Conservation (phyloP, 2,113 vertebrate genomes). For the Epinephelus moara region DNA sequence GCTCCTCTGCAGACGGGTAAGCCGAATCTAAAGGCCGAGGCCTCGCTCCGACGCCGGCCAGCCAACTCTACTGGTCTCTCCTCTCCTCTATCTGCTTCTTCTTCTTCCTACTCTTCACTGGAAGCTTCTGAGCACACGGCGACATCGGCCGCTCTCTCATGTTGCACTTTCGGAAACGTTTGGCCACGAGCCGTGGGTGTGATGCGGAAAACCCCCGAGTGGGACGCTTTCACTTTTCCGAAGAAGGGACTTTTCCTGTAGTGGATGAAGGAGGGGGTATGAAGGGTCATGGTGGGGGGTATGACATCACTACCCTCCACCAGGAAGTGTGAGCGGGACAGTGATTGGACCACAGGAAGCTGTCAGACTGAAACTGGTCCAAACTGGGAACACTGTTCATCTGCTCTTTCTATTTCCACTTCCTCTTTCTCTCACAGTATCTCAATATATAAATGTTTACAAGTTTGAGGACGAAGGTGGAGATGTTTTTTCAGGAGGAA, state of each 20-base stretch:
- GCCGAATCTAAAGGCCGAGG: constrained; percentile 68
- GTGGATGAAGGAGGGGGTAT: neutral
- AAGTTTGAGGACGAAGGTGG: constrained; percentile 46
- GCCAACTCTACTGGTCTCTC: constrained; percentile 16
- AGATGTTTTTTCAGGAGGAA: constrained; percentile 52
- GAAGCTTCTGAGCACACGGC: constrained; percentile 55
- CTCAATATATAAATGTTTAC: constrained; percentile 79
- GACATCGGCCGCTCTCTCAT: constrained; percentile 31
- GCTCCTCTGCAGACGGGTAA: constrained; percentile 88
- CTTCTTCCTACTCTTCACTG: constrained; percentile 63
- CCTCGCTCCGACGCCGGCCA: neutral
- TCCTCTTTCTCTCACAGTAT: constrained; percentile 48
- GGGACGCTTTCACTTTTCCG: constrained; percentile 3
- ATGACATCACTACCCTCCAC: constrained; percentile 4
- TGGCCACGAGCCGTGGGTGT: constrained; percentile 6
- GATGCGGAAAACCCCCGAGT: neutral
- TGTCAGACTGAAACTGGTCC: constrained; percentile 24
- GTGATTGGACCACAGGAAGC: constrained; percentile 6
- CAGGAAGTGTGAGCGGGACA: constrained; percentile 15
- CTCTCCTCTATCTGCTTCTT: constrained; percentile 53
- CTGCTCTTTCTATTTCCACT: constrained; percentile 55
- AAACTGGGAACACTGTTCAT: constrained; percentile 20
- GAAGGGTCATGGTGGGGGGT: neutral
- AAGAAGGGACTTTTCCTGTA: constrained; percentile 1
- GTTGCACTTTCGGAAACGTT: constrained; percentile 52